Evolutionary conservation across 64 coral and sea anemone species (phyloP).

Genomic region (Porites lutea): DNA sequence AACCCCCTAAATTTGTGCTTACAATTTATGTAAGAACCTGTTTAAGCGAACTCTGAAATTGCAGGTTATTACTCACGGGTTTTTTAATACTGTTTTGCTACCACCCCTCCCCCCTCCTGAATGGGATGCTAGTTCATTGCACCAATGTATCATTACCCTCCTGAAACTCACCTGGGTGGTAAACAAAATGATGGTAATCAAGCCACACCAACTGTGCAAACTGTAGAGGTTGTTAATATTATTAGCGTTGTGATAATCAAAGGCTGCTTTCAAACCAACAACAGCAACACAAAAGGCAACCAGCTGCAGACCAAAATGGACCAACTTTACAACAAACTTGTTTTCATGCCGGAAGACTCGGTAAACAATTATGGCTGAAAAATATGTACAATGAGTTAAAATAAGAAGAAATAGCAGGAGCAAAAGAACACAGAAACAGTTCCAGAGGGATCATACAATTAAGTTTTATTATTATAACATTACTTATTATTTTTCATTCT

Average conservation of each 20-base stretch:
- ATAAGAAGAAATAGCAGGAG: too few relatives aligned
- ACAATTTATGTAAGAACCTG: too few relatives aligned
- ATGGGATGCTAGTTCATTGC: not conserved
- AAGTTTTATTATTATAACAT: too few relatives aligned
- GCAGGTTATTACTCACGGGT: too few relatives aligned
- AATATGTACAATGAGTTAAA: not conserved
- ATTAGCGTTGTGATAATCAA: conserved; percentile 90
- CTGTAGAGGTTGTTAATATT: conserved; percentile 82
- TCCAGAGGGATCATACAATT: too few relatives aligned
- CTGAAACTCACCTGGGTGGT: conserved; percentile 68
- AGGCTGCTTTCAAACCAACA: conserved; percentile 90
- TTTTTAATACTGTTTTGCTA: too few relatives aligned
- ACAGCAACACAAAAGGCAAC: conserved; percentile 78
- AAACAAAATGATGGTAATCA: conserved; percentile 76
- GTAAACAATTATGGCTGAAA: conserved; percentile 96
- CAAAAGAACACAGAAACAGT: too few relatives aligned
- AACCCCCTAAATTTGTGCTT: too few relatives aligned
- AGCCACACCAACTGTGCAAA: conserved; percentile 92
- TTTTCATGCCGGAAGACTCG: conserved; percentile 90
- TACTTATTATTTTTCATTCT: too few relatives aligned
- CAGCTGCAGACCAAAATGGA: conserved; percentile 91
- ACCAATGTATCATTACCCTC: too few relatives aligned
- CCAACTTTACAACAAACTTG: conserved; percentile 82
- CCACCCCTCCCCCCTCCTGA: too few relatives aligned
- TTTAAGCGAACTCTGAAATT: too few relatives aligned